Evolutionary conservation across 92 coral and sea anemone species (phyloP).

Genomic region (Parazoanthus swiftii): DNA sequence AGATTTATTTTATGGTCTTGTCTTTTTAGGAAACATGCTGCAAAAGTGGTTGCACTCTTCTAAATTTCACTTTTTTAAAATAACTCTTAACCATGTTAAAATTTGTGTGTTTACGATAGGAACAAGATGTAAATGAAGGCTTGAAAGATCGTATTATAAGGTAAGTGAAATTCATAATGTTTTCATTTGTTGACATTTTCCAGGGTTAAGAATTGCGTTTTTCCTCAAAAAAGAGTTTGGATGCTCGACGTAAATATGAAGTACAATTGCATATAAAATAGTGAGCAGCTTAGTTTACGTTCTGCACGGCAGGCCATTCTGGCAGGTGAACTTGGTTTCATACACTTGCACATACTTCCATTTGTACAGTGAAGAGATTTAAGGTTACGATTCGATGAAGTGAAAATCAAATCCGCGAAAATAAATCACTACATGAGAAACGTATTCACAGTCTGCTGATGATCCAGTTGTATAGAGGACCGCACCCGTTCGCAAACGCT

Average conservation of each 20-base stretch:
- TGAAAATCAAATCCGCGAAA: too few relatives aligned
- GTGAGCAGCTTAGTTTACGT: not conserved
- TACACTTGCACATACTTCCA: too few relatives aligned
- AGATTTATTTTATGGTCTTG: not conserved
- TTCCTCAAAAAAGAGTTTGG: not conserved
- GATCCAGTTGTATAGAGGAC: too few relatives aligned
- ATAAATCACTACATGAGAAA: too few relatives aligned
- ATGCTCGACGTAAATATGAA: not conserved
- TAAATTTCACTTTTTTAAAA: not conserved
- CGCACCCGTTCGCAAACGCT: too few relatives aligned
- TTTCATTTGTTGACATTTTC: constrained; percentile 3
- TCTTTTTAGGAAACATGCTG: too few relatives aligned
- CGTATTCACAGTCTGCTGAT: too few relatives aligned
- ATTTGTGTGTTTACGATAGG: constrained; percentile 41
- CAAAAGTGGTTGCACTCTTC: too few relatives aligned
- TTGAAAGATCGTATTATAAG: constrained; percentile 61
- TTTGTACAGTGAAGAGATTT: too few relatives aligned
- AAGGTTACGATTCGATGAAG: too few relatives aligned
- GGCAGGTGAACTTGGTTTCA: too few relatives aligned
- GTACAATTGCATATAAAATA: not conserved
- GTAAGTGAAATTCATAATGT: constrained; percentile 14
- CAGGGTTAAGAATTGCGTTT: not conserved
- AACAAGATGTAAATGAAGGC: constrained; percentile 62
- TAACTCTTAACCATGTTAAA: not conserved
- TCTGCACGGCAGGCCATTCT: too few relatives aligned